Conservation (phyloP, 2,113 vertebrate species). For the Otus sunia region DNA sequence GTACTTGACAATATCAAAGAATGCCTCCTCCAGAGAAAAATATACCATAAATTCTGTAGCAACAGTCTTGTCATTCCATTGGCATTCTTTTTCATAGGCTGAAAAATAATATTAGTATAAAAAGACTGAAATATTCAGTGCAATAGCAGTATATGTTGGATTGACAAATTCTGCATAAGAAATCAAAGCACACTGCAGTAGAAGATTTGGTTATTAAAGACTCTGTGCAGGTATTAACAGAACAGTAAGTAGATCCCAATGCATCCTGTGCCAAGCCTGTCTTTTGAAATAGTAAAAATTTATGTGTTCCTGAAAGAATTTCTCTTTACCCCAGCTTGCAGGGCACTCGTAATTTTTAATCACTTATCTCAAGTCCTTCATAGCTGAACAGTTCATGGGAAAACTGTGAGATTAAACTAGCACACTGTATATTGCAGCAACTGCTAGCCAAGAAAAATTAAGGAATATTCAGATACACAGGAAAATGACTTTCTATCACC, state of each 20-base stretch:
- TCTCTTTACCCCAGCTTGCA: neutral
- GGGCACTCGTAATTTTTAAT: neutral
- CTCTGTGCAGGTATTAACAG: neutral
- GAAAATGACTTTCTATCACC: neutral
- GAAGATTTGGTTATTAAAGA: neutral
- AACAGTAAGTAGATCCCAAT: neutral
- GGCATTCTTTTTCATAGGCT: neutral
- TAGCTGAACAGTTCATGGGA: neutral
- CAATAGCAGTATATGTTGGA: neutral
- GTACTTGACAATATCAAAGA: neutral
- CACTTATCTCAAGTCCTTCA: neutral
- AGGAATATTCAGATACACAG: neutral
- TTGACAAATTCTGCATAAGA: neutral
- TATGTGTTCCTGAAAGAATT: neutral
- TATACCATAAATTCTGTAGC: neutral
- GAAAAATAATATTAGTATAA: neutral
- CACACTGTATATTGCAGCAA: neutral
- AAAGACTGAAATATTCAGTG: neutral
- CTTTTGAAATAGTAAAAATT: neutral
- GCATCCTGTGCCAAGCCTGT: neutral
- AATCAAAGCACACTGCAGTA: neutral
- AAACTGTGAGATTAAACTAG: neutral
- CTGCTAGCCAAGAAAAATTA: neutral
- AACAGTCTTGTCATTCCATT: neutral
- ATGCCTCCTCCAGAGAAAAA: neutral